These are phyloP conservation scores for Percopsis omiscomaycus DNA, from an alignment of 2,797 vertebrate species.

Conservation along the genomic window DNA sequence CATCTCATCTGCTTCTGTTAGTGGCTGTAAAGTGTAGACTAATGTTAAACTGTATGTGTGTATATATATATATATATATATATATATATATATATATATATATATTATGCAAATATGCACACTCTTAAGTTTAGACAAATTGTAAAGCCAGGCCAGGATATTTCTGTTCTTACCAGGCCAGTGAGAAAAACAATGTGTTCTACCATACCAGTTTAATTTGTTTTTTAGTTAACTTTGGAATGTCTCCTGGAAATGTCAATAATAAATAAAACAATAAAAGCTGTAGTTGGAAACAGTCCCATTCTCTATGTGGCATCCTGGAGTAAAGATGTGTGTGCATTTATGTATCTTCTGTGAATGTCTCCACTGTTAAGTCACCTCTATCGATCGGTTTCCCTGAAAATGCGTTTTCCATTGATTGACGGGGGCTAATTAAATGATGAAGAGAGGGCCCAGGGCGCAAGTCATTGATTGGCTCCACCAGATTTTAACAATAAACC, in stretches of 20 bases:
- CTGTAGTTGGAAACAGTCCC: conserved; percentile 20
- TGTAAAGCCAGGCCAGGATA: too few relatives aligned
- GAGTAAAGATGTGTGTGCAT: background rate
- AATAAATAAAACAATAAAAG: conserved; percentile 37
- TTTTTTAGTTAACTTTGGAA: background rate
- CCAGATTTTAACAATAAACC: conserved; percentile 40
- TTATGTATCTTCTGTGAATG: background rate
- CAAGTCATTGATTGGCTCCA: conserved; percentile 48
- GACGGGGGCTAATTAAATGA: conserved; percentile 56
- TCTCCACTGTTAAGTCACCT: conserved; percentile 40
- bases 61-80: background rate
- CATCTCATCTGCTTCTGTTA: background rate
- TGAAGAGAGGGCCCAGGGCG: conserved; percentile 28
- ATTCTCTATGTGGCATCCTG: too few relatives aligned
- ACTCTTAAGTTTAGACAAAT: too few relatives aligned
- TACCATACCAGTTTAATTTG: background rate
- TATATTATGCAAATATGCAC: too few relatives aligned
- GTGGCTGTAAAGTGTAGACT: background rate
- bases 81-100: background rate
- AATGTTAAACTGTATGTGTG: background rate
- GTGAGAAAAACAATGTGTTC: too few relatives aligned
- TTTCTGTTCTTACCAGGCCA: too few relatives aligned
- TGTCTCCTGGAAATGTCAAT: conserved; percentile 16
- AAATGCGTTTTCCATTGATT: conserved; percentile 65
- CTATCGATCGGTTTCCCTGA: conserved; percentile 47